Evolutionary conservation across 2,113 vertebrate genomes (phyloP), one percentile per base, ranked within the genome.

Genomic region (Heterotilapia buettikoferi): DNA sequence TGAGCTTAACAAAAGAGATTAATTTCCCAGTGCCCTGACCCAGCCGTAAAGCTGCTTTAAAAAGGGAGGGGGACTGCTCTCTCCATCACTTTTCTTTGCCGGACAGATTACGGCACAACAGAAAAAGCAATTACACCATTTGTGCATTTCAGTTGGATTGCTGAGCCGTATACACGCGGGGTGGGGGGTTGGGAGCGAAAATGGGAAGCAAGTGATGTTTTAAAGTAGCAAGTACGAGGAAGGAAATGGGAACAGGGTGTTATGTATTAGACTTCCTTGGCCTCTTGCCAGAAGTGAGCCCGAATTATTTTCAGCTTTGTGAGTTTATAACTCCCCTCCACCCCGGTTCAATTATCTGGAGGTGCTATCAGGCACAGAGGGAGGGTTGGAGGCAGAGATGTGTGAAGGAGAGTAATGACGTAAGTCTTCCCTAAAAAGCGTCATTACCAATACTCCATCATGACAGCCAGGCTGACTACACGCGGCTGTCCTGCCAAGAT

Each of bases 111-210:
- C 82, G 61, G 84, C 84, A 86, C 92, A 89, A 94, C 92, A 95
- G 94, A 93, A 95, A 96, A 95, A 95, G 94, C 93, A 95, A 96
- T 96, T 94, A 92, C 90, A 87, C 93, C 91, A 89, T 95, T 94
- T 93, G 92, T 93, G 93, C 86, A 92, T 93, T 93, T 92, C 89
- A 82, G 86, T 87, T 83, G 79, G 92, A 86, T 90, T 83, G 90
- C 91, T 88, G 90, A 90, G 93, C 87, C 84, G 68, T 63, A 40
- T 84, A 84, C 18, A 40, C 63, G 68, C 73, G 9, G 47, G 83
- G 45, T 73, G 66, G 36, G 40, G 13, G 61, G 33, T 8, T 8
- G 33, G 57, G 56, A 82, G 61, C 11, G 63, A 88, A 92, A 92
- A 89, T 84, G 47, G 79, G 84, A 88, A 53, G 57, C 66, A 24